phyloP scores from a whole-genome alignment of 2,113 vertebrate species.

The Seriola aureovittata region DNA sequence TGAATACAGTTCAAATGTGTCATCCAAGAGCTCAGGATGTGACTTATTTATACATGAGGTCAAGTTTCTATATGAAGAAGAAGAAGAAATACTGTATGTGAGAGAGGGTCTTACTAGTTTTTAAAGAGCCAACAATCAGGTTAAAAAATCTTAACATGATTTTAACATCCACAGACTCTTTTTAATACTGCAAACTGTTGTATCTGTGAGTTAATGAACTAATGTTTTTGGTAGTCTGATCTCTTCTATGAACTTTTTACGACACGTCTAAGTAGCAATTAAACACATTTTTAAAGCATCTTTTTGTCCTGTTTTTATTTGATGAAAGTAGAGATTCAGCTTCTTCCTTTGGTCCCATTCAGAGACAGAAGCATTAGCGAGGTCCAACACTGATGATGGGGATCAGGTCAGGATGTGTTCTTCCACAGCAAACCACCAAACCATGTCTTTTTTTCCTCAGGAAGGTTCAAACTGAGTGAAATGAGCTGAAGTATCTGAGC shows the following conservation, averaged over 20 bases:
- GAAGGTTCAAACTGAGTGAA: too few species aligned
- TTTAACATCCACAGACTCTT: slow-evolving; percentile 10
- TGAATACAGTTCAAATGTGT: not conserved
- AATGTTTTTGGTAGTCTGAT: slow-evolving; percentile 20
- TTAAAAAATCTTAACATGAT: not conserved
- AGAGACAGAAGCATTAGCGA: not conserved
- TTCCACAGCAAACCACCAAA: not conserved
- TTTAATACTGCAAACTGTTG: slow-evolving; percentile 8
- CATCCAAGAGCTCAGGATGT: not conserved
- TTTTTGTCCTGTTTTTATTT: not conserved
- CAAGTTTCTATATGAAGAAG: slow-evolving; percentile 11
- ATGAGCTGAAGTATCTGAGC: too few species aligned
- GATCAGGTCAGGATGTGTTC: not conserved
- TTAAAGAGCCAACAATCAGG: not conserved
- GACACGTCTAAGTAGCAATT: slow-evolving; percentile 23
- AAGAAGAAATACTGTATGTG: slow-evolving; percentile 1
- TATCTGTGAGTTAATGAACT: slow-evolving; percentile 9
- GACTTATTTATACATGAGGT: slow-evolving; percentile 9
- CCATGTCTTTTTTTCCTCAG: too few species aligned
- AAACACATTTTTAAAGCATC: slow-evolving; percentile 46
- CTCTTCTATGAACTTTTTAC: slow-evolving; percentile 33
- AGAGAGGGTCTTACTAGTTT: not conserved
- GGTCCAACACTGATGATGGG: not conserved
- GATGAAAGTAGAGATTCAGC: not conserved
- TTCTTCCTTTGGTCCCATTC: not conserved